phyloP scores from a whole-genome alignment of 1,140 invertebrate species.

The Hyles euphorbiae region DNA sequence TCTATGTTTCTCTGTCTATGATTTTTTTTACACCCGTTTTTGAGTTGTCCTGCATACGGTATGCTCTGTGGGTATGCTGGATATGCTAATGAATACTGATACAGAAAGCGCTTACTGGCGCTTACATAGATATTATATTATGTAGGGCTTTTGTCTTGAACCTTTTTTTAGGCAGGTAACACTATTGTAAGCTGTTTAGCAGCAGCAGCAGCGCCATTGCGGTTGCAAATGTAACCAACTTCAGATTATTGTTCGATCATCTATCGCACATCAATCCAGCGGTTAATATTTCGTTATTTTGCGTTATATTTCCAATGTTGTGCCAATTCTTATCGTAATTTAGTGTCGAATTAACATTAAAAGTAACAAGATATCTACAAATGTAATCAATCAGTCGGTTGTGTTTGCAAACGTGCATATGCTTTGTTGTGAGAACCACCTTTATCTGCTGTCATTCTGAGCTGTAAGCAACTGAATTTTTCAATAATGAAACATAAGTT shows the following conservation, averaged over 20 bases:
- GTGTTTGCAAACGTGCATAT: slow-evolving; percentile 71
- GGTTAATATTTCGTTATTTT: slow-evolving; percentile 62
- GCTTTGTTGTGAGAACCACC: slow-evolving; percentile 74
- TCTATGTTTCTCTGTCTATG: slow-evolving; percentile 7
- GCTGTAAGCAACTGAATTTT: slow-evolving; percentile 59
- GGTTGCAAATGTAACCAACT: slow-evolving; percentile 40
- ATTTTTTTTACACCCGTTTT: too few species aligned
- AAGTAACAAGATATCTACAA: slow-evolving; percentile 35
- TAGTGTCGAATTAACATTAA: slow-evolving; percentile 39
- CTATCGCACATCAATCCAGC: slow-evolving; percentile 66
- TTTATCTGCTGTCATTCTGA: slow-evolving; percentile 72
- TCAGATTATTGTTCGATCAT: slow-evolving; percentile 72
- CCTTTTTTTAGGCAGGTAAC: neutral
- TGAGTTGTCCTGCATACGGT: too few species aligned
- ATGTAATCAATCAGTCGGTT: slow-evolving; percentile 41
- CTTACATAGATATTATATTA: too few species aligned
- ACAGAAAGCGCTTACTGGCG: too few species aligned
- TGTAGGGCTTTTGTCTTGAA: too few species aligned
- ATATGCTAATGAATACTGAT: too few species aligned
- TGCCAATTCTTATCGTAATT: slow-evolving; percentile 52
- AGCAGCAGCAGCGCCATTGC: slow-evolving; percentile 1
- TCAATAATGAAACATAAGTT: slow-evolving; percentile 69
- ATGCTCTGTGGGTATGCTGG: too few species aligned
- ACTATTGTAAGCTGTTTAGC: neutral
- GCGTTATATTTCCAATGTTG: slow-evolving; percentile 56